Percentiles rank a stretch among this genome's conserved stretches.
Conservation (phyloP, 64 coral and sea anemone genomes). For the Actinia tenebrosa region DNA sequence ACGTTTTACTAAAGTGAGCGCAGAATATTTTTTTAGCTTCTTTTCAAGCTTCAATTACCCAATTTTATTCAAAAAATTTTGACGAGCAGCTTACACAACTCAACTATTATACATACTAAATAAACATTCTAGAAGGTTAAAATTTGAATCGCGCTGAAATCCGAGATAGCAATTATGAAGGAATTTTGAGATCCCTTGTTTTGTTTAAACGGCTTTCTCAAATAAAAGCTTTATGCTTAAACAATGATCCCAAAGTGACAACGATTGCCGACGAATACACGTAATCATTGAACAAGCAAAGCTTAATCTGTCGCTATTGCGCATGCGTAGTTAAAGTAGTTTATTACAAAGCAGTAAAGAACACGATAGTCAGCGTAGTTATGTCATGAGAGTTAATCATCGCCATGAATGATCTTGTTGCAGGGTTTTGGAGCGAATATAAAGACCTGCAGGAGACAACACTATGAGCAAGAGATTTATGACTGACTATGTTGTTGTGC, state of each 20-base stretch:
- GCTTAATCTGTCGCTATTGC: not conserved
- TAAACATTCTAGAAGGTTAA: not conserved
- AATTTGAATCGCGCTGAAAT: not conserved
- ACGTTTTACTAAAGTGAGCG: too few species aligned
- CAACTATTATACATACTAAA: too few species aligned
- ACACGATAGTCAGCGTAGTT: not conserved
- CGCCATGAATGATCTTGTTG: not conserved
- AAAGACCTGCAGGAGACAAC: not conserved
- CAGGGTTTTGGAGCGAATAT: not conserved
- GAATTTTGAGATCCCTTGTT: not conserved
- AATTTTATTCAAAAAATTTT: too few species aligned
- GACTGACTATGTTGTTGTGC: not conserved
- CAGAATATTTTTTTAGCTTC: too few species aligned
- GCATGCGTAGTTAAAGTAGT: conserved; percentile 8
- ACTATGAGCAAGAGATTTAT: not conserved
- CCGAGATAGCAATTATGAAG: conserved; percentile 1
- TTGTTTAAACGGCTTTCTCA: not conserved
- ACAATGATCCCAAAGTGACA: conserved; percentile 10
- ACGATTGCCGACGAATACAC: not conserved
- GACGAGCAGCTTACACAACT: too few species aligned
- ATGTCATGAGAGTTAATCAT: not conserved
- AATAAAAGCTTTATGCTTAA: conserved; percentile 8
- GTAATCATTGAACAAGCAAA: conserved; percentile 20
- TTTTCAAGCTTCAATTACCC: too few species aligned
- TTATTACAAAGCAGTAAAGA: not conserved